A percentile compares a stretch with the other conserved stretches of the same genome.
phyloP scores from a whole-genome alignment of 2,113 vertebrate genomes.

The Dryoscopus gambensis region DNA sequence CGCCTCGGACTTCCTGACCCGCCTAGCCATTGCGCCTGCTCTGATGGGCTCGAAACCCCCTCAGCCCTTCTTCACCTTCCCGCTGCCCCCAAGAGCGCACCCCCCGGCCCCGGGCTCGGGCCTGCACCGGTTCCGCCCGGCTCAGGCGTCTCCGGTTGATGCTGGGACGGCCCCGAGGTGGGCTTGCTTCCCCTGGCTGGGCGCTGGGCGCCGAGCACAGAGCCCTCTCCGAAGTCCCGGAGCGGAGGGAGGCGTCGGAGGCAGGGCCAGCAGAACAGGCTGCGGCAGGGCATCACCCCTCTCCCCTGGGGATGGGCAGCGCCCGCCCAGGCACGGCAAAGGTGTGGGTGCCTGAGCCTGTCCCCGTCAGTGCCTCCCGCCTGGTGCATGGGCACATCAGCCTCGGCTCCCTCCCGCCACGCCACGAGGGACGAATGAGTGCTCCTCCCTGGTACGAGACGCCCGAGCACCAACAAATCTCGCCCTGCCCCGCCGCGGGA shows the following conservation, averaged over 20 bases:
- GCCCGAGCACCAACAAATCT: background rate
- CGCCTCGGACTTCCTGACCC: background rate
- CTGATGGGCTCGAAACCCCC: background rate
- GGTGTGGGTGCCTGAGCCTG: background rate
- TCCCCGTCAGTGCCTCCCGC: background rate
- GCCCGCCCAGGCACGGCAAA: background rate
- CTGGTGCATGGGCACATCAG: background rate
- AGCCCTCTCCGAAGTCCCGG: background rate
- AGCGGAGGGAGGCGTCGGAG: background rate
- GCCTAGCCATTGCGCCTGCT: background rate
- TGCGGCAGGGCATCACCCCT: background rate
- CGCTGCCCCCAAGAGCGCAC: background rate
- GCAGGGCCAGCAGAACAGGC: background rate
- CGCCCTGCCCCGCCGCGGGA: background rate
- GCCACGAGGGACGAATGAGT: background rate
- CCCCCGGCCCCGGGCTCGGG: background rate
- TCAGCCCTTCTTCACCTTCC: background rate
- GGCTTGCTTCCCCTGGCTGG: background rate
- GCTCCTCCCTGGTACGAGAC: background rate
- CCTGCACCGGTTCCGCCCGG: background rate
- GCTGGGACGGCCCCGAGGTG: background rate
- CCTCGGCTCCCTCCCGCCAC: background rate
- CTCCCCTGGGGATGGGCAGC: background rate
- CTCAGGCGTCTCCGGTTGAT: background rate
- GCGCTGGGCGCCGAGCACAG: background rate